Evolutionary conservation across 2,888 invertebrate genomes (phyloP), one percentile per base, ranked within the genome.

Genomic region (Lepidochitona cinerea): DNA sequence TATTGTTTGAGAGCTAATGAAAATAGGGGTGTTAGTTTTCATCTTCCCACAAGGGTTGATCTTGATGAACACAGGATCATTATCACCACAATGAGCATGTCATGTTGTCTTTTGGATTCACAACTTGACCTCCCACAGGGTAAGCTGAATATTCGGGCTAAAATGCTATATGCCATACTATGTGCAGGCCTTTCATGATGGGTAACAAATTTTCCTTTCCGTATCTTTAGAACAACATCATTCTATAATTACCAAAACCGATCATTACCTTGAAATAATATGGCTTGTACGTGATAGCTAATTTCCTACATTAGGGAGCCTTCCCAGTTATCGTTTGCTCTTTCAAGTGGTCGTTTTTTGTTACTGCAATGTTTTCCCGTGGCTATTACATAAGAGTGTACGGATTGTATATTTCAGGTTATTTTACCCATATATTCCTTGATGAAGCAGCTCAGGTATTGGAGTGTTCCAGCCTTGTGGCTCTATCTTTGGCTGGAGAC

Each of bases 381-480:
- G n/a, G 9, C 9, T 41, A 41, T 41, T 41, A 12, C 9, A 41
- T 41, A 41, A 12, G 18, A 41, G 18, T 12, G 41, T 41, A 41
- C 18, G 41, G 9, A 6, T 14, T 29, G 32, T 72, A 41, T 59
- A n/a, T 72, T 74, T 5, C 80, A 92, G 92, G 93, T 54, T 93
- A 93, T 81, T 95, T 96, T 85, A 95, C 95, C 0, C 96, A 96
- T 90, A 95, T 96, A 78, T 92, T 96, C 73, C 92, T 96, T 68
- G 96, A 96, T 89, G 96, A 96, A 92, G 96, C 96, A 0, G 96
- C 96, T 0, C 96, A 96, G 88, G 95, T 95, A 0, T 94, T 96
- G 92, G 96, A 96, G 90, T 95, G 95, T 90, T 96, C 96, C 90
- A 95, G 95, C 0, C 93, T 96, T 18, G 95, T 95, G 91, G 95